Evolutionary conservation across 2,888 invertebrate genomes (phyloP).

Genomic region (Eretmocerus hayati): DNA sequence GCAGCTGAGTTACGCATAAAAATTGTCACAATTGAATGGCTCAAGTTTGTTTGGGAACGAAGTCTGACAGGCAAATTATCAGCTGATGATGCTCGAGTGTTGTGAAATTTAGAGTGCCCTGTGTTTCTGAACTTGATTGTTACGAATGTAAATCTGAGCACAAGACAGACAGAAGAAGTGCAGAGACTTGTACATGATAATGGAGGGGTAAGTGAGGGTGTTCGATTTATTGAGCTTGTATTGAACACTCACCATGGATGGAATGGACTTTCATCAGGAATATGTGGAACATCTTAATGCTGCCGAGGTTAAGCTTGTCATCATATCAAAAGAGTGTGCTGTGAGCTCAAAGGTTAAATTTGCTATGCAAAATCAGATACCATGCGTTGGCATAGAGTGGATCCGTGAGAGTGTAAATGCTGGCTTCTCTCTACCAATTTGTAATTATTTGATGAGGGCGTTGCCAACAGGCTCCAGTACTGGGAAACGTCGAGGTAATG

Average conservation of each 20-base stretch:
- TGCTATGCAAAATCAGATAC: conserved; percentile 54
- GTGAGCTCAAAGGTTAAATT: conserved; percentile 65
- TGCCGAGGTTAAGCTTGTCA: conserved; percentile 52
- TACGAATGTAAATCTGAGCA: conserved; percentile 68
- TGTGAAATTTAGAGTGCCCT: conserved; percentile 57
- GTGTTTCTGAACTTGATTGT: conserved; percentile 72
- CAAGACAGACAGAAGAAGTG: conserved; percentile 58
- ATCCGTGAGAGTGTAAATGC: conserved; percentile 66
- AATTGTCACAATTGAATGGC: conserved; percentile 73
- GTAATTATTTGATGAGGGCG: conserved; percentile 52
- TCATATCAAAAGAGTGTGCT: conserved; percentile 44
- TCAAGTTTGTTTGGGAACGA: conserved; percentile 71
- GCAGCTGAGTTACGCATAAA: conserved; percentile 58
- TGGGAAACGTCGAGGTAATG: conserved; percentile 47
- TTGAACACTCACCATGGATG: background rate
- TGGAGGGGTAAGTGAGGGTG: conserved; percentile 54
- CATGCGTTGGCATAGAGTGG: conserved; percentile 73
- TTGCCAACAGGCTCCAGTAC: conserved; percentile 66
- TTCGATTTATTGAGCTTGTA: background rate
- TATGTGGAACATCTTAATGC: conserved; percentile 52
- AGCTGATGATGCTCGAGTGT: conserved; percentile 60
- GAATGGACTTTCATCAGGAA: conserved; percentile 33
- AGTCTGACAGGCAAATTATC: conserved; percentile 57
- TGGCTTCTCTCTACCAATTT: conserved; percentile 62
- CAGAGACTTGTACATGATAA: conserved; percentile 63